Base-by-base conservation (phyloP, 2,113 vertebrate species). In the Pardalotus punctatus region DNA sequence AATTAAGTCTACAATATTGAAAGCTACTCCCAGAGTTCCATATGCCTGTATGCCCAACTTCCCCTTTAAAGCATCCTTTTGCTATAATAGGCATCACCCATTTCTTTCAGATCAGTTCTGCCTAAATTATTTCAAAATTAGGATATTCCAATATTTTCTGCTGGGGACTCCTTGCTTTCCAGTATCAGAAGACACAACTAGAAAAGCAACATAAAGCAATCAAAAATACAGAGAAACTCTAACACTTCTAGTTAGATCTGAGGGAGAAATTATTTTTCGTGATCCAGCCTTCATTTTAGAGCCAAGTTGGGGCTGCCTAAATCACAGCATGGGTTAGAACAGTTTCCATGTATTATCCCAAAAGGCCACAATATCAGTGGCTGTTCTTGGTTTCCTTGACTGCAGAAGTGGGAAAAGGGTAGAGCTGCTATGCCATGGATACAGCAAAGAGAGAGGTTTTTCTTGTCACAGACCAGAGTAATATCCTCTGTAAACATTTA, bases 401-500 rank as follows among this genome's bases (percentile, higher is more conserved):
- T 86, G 79, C 90, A 50, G 48, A 81, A 86, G 42, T 31, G 38
- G 17, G 50, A 66, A 53, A 76, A 87, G 48, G 19, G 36, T 31
- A 31, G 64, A 88, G 67, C 31, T 83, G 53, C 85, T 67, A 61
- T n/a, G 69, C 43, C 72, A 93, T 76, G 64, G 21, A 6, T 28
- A 64, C 38, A 58, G 19, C 20, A n/a, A n/a, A 74, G 70, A 67
- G 61, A 77, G 61, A 88, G 54, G 54, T 35, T 82, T 87, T 38
- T 45, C 53, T 54, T 23, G 7, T 54, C 51, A 66, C 57, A 50
- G n/a, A 74, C 36, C 81, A 65, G 40, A 22, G 35, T 56, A 94
- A 82, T 81, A 95, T 93, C 87, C 42, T 94, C 74, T 53, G 70
- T 60, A 83, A 88, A 71, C 83, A 82, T 57, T 93, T 93, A 28